Evolutionary conservation across 1,140 invertebrate species (phyloP), one percentile per base, ranked within the genome.

Genomic region (Aplysia californica): DNA sequence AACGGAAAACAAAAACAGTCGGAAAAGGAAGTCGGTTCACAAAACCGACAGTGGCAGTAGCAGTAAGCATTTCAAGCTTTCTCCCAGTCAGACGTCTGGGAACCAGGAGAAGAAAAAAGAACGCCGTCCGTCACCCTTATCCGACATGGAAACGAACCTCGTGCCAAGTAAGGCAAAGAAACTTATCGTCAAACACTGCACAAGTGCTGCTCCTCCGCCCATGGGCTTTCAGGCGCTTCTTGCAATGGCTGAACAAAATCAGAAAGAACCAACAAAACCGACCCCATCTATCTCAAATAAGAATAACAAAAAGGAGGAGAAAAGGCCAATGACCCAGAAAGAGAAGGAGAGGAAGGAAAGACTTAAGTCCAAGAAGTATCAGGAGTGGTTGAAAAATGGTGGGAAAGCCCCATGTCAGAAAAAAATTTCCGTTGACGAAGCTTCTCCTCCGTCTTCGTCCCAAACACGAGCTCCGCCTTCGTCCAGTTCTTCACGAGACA

Each of bases 281-380:
- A 1, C 38, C 18, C 20, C 36, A 15, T 10, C 26, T 6, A 66
- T 75, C 38, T 58, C 56, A 64, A n/a, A n/a, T n/a, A 73, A 73
- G 41, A 75, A 66, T 23, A 75, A 75, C 36, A 75, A 66, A 23
- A 61, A 75, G 18, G 38, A 44, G 38, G 72, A 64, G 5, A 36
- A 50, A 26, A 18, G 72, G 29, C 72, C 72, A 1, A 21, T 75
- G 15, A 75, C 72, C 5, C 72, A 75, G n/a, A 61, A 66, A 31
- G 72, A 75, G 39, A 75, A 75, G 35, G 72, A 75, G 26, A 65
- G 72, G 26, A 75, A 29, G 56, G 72, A 44, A n/a, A 66, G 72
- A 26, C 23, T 23, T 23, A 75, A 75, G 26, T 33, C 72, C 21
- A 65, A 50, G 56, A 61, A 65, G 23, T 75, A 75, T 29, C 72